These are phyloP conservation scores for Myathropa florea DNA, from an alignment of 2,888 invertebrate species.

Conservation along the genomic window DNA sequence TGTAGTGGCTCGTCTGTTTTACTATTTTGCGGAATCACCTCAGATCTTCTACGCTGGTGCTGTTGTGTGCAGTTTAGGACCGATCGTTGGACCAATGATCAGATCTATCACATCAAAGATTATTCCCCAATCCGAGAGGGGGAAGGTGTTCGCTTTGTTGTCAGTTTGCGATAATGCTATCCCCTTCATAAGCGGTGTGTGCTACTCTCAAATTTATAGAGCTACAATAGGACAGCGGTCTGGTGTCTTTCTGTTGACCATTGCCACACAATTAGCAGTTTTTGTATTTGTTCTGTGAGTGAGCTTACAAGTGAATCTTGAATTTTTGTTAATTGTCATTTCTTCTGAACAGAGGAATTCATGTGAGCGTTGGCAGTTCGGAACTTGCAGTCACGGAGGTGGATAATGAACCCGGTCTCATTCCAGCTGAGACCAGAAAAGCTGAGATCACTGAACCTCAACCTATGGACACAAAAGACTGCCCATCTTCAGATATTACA, in stretches of 20 bases:
- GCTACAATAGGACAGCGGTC: conserved; percentile 83
- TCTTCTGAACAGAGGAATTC: conserved; percentile 77
- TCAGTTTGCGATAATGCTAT: conserved; percentile 91
- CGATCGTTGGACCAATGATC: conserved; percentile 89
- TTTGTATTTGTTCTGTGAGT: conserved; percentile 86
- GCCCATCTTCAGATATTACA: not conserved
- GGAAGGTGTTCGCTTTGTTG: conserved; percentile 89
- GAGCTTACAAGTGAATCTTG: not conserved
- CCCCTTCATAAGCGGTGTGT: conserved; percentile 87
- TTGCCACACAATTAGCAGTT: conserved; percentile 86
- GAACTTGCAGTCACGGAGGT: conserved; percentile 76
- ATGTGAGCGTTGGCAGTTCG: conserved; percentile 76
- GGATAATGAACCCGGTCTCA: conserved; percentile 75
- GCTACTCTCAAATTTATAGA: conserved; percentile 87
- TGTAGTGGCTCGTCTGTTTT: conserved; percentile 86
- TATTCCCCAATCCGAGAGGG: conserved; percentile 87
- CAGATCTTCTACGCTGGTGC: conserved; percentile 87
- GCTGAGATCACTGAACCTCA: not conserved
- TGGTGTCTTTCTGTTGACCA: conserved; percentile 88
- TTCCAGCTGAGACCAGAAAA: conserved; percentile 55
- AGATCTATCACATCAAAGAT: conserved; percentile 92
- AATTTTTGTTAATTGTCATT: not conserved
- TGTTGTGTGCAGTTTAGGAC: conserved; percentile 88
- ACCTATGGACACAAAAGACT: not conserved
- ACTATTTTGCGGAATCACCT: conserved; percentile 83